Evolutionary conservation across 2,888 invertebrate genomes (phyloP).

Genomic region (Lobophora halterata): DNA sequence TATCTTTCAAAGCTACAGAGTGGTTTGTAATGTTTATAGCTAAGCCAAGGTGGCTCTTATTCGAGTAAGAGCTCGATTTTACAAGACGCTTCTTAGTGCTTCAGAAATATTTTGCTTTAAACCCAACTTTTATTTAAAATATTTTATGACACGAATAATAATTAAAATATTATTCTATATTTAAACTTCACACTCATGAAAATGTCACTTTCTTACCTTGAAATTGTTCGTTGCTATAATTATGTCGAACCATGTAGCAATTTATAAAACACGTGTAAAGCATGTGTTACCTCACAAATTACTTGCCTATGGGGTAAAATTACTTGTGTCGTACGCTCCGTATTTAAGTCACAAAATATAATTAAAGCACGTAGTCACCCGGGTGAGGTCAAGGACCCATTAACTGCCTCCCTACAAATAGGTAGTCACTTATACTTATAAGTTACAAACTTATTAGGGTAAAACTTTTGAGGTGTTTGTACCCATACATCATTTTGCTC

Average conservation of each 20-base stretch:
- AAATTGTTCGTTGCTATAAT: conserved; percentile 1
- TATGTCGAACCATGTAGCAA: conserved; percentile 8
- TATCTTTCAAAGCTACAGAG: neutral
- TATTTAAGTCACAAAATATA: conserved; percentile 4
- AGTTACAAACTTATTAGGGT: conserved; percentile 6
- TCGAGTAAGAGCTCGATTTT: too few relatives aligned
- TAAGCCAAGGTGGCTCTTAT: too few relatives aligned
- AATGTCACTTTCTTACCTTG: too few relatives aligned
- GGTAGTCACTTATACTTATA: conserved; percentile 14
- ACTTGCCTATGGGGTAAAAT: conserved; percentile 21
- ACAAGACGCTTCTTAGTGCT: too few relatives aligned
- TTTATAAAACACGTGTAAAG: conserved; percentile 28
- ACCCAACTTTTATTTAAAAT: too few relatives aligned
- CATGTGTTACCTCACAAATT: conserved; percentile 25
- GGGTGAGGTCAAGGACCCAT: conserved; percentile 37
- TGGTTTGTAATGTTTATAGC: too few relatives aligned
- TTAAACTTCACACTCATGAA: neutral
- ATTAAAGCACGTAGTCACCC: conserved; percentile 9
- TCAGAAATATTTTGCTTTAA: too few relatives aligned
- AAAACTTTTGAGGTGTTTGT: conserved; percentile 8
- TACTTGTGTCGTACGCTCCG: conserved; percentile 15
- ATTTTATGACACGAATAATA: too few relatives aligned
- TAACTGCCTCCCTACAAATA: conserved; percentile 34
- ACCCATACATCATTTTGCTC: conserved; percentile 1
- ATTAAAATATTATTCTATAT: too few relatives aligned